A percentile compares a stretch with the other conserved stretches of the same genome.
Evolutionary conservation across 2,797 vertebrate species (phyloP).

Genomic region (Melanotaenia parkinsoni): DNA sequence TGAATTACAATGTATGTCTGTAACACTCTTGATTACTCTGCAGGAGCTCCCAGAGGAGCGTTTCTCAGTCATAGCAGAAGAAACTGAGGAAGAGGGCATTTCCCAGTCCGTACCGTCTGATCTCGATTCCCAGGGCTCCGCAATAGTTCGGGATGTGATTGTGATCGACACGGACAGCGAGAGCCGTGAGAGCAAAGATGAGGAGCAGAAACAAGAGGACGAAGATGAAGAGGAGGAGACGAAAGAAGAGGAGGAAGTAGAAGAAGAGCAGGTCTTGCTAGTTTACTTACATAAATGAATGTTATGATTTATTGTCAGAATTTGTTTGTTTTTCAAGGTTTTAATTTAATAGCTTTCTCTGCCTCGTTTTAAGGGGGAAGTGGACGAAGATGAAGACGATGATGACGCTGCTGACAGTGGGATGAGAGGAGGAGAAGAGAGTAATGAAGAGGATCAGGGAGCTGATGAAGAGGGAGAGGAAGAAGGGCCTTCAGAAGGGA

Average conservation of each 20-base stretch:
- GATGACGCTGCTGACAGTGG: conserved; percentile 87
- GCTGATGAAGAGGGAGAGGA: conserved; percentile 78
- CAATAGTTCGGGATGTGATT: conserved; percentile 88
- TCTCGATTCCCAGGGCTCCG: conserved; percentile 75
- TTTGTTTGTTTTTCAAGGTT: neutral
- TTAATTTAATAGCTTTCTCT: conserved; percentile 4
- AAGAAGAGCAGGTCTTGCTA: conserved; percentile 41
- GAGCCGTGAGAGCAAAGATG: conserved; percentile 90
- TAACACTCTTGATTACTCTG: conserved; percentile 17
- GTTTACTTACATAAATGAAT: neutral
- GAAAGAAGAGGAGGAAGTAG: conserved; percentile 62
- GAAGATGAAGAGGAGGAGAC: conserved; percentile 44
- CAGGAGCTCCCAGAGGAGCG: conserved; percentile 86
- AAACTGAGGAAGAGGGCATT: conserved; percentile 81
- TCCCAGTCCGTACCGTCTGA: conserved; percentile 90
- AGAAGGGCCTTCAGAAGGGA: conserved; percentile 79
- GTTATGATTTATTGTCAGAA: neutral
- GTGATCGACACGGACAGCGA: conserved; percentile 95
- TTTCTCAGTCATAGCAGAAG: conserved; percentile 83
- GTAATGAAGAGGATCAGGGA: conserved; percentile 89
- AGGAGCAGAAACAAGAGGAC: conserved; percentile 73
- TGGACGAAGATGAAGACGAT: conserved; percentile 86
- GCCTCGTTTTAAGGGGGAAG: conserved; percentile 82
- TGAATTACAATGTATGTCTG: neutral
- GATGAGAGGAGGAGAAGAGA: conserved; percentile 89